phyloP scores from a whole-genome alignment of 1,140 invertebrate genomes.

The Apis dorsata region DNA sequence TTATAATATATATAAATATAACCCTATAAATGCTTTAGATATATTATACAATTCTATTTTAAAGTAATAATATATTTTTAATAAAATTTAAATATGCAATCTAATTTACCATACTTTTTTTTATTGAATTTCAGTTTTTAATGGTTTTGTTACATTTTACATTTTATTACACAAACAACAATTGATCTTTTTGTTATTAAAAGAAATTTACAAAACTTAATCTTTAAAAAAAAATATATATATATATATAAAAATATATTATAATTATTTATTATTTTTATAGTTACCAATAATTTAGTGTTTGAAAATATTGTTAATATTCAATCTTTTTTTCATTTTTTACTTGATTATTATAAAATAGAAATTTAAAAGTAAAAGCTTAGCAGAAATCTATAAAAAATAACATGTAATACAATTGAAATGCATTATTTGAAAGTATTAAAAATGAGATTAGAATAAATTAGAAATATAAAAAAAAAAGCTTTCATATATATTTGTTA shows the following conservation, averaged over 20 bases:
- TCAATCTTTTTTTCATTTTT: no score
- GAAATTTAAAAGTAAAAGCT: no score
- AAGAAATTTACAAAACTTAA: not conserved
- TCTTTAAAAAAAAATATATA: not conserved
- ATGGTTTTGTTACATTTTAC: not conserved
- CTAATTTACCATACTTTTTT: not conserved
- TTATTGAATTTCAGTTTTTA: not conserved
- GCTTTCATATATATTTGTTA: no score
- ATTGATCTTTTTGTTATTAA: not conserved
- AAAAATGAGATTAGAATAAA: no score
- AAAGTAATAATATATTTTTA: not conserved
- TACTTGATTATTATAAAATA: no score
- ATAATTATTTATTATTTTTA: not conserved
- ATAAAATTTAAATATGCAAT: not conserved
- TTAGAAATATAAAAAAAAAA: no score
- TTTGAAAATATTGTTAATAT: no score
- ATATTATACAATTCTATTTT: not conserved
- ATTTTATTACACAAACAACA: no score
- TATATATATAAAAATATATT: not conserved
- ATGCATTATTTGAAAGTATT: no score
- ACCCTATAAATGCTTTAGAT: constrained; percentile 38
- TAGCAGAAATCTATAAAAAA: no score
- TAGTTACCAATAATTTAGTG: no score
- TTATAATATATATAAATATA: constrained; percentile 61
- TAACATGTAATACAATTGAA: no score